Evolutionary conservation across 1,140 invertebrate species (phyloP), one percentile per base, ranked within the genome.

Genomic region (Lepidurus arcticus): DNA sequence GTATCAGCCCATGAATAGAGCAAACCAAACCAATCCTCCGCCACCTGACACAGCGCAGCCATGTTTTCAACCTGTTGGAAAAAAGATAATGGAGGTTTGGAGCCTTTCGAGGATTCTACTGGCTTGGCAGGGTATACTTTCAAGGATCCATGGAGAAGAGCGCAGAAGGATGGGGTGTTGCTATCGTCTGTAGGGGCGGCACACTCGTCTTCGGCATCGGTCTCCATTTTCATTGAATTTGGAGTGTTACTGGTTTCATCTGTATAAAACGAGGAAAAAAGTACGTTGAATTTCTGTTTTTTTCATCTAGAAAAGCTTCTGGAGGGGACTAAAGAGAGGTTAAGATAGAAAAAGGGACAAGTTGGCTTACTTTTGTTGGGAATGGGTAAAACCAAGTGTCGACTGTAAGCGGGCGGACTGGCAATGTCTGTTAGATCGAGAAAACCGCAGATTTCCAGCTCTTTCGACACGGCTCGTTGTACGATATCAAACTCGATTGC

Each of bases 1-100:
- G 90, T 92, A 84, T 98, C 95, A 8, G 94, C 93, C 91, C 94
- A 97, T 0, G 95, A 96, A 83, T 96, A 94, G 74, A 98, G 88
- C 81, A 98, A 93, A 42, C 96, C 96, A 86, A 91, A 98, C 96
- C 96, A 98, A 81, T 96, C 92, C 1, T 92, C 89, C 11, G 92
- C 94, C 7, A 95, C 85, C 79, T 85, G 84, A 76, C 94, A 93
- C 45, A 96, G 84, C 0, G 93, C 94, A 44, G 91, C 91, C 89
- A 94, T 91, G 82, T 92, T 92, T 87, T 95, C 93, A 73, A 94
- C 88, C 90, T 91, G 74, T 11, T 81, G 82, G 79, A 76, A 78
- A 42, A 82, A 80, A 80, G 75, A 79, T 76, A 42, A 16, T 13
- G 45, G 34, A 34, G 34, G 34, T 4, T 34, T 34, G 4, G 3